Conservation (phyloP, 2,888 invertebrate species). For the Rotaria sp. region DNA sequence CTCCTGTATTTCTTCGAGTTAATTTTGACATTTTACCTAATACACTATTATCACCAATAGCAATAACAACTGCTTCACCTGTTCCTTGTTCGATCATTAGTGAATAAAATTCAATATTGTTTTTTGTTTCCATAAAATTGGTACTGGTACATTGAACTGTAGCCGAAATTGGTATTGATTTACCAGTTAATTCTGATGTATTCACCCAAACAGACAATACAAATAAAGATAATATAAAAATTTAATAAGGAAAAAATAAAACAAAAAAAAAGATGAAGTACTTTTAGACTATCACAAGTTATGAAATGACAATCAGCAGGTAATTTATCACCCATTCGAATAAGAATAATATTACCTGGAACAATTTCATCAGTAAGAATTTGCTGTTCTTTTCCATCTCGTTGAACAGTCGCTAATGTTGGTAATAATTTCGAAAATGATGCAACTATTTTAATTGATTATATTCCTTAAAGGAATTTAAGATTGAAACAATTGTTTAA, state of each 20-base stretch:
- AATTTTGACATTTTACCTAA: constrained; percentile 33
- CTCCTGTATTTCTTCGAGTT: background rate
- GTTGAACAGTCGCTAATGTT: constrained; percentile 24
- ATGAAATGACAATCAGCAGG: constrained; percentile 63
- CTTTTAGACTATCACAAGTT: background rate
- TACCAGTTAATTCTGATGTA: constrained; percentile 11
- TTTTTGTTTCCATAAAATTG: constrained; percentile 19
- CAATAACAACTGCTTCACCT: constrained; percentile 30
- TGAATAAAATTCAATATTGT: constrained; percentile 31
- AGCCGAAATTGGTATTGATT: background rate
- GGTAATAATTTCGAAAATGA: constrained; percentile 32
- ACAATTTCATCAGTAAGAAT: constrained; percentile 21
- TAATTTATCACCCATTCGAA: constrained; percentile 6
- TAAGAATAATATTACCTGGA: constrained; percentile 9
- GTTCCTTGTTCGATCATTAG: constrained; percentile 25
- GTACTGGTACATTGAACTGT: constrained; percentile 30
- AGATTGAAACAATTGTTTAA: background rate
- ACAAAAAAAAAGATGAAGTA: background rate
- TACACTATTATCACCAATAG: constrained; percentile 33
- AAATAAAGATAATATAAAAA: too few relatives aligned
- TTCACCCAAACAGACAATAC: too few relatives aligned
- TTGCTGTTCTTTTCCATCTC: constrained; percentile 34
- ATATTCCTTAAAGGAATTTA: constrained; percentile 34
- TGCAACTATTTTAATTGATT: constrained; percentile 32
- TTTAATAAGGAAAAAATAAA: too few relatives aligned